A percentile compares a stretch with the other conserved stretches of the same genome.
Evolutionary conservation across 2,113 vertebrate species (phyloP).

Genomic region (Takifugu bimaculatus): DNA sequence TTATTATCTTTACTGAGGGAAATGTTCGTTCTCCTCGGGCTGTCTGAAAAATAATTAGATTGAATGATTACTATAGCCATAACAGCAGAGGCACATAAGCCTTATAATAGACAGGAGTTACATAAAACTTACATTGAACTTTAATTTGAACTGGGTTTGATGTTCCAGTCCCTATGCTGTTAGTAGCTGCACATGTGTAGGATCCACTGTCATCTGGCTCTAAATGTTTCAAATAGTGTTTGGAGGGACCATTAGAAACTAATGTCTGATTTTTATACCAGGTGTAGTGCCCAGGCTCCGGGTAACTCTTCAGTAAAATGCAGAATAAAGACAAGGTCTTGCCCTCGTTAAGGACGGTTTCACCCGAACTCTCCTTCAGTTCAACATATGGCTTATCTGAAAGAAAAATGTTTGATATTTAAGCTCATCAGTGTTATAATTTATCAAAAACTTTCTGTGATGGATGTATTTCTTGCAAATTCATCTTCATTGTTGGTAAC

Average conservation of each 20-base stretch:
- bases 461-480: no score
- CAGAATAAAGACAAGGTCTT: conserved; percentile 30
- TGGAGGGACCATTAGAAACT: no score
- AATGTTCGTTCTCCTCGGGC: conserved; percentile 18
- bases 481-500: no score
- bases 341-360: conserved; percentile 3
- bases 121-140: conserved; percentile 48
- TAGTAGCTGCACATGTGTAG: conserved; percentile 24
- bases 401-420: conserved; percentile 5
- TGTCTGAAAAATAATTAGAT: conserved; percentile 35
- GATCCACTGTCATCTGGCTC: background rate
- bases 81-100: no score
- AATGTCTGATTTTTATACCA: conserved; percentile 24
- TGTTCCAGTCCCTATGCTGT: fast-evolving
- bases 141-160: background rate
- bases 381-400: conserved; percentile 54
- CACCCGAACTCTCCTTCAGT: fast-evolving
- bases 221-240: fast-evolving
- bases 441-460: no score
- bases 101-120: no score
- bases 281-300: fast-evolving
- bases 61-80: background rate
- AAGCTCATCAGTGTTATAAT: no score
- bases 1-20: fast-evolving
- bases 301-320: conserved; percentile 33